Evolutionary conservation across 2,888 invertebrate species (phyloP).

Genomic region (Tupiocoris notatus): DNA sequence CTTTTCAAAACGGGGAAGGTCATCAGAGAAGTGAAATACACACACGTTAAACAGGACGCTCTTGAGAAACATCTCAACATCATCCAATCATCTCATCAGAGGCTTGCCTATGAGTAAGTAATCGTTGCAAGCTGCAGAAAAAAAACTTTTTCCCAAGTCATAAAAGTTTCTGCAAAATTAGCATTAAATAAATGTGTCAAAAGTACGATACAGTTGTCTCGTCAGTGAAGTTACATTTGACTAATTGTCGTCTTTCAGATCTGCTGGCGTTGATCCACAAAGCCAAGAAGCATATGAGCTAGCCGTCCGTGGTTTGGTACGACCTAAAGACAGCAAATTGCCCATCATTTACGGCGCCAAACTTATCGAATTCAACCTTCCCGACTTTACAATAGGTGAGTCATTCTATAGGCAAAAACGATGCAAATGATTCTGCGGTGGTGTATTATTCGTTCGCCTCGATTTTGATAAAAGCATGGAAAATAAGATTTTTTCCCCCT

Average conservation of each 20-base stretch:
- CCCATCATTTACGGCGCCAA: constrained; percentile 84
- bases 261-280: constrained; percentile 76
- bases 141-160: too few species aligned
- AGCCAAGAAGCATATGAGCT: constrained; percentile 89
- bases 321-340: constrained; percentile 68
- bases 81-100: constrained; percentile 83
- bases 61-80: constrained; percentile 73
- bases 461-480: too few species aligned
- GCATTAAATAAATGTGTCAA: too few species aligned
- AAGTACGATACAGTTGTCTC: not conserved
- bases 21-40: constrained; percentile 67
- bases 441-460: too few species aligned
- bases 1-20: constrained; percentile 70
- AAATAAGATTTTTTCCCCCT: too few species aligned
- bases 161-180: too few species aligned
- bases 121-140: too few species aligned
- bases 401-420: too few species aligned
- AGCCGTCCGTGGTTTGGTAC: constrained; percentile 75
- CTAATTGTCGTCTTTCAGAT: constrained; percentile 55
- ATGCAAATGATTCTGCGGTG: too few species aligned
- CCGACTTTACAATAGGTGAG: constrained; percentile 80
- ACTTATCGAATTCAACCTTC: constrained; percentile 76
- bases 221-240: not conserved
- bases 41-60: constrained; percentile 66
- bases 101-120: constrained; percentile 80